Evolutionary conservation across 2,113 vertebrate genomes (phyloP).

Genomic region (Stegostoma tigrinum): DNA sequence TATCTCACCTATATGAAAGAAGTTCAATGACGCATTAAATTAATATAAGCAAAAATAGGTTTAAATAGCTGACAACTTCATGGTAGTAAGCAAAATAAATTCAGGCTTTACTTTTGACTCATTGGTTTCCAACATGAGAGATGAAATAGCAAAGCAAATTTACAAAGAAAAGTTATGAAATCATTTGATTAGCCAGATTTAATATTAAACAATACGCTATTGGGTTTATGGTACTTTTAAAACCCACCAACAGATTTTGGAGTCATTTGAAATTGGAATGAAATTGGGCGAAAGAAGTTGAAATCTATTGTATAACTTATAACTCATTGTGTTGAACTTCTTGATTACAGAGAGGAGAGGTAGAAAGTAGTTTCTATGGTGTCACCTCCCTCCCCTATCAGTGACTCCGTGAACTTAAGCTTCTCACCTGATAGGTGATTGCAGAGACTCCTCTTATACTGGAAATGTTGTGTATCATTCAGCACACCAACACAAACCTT

Average conservation of each 20-base stretch:
- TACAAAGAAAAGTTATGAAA: conserved; percentile 6
- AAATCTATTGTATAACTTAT: background rate
- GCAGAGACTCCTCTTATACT: background rate
- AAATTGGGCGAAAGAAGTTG: background rate
- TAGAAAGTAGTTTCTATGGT: background rate
- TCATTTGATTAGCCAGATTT: background rate
- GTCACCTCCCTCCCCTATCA: background rate
- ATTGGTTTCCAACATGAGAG: background rate
- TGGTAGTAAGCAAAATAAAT: background rate
- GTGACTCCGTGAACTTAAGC: background rate
- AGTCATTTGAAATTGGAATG: background rate
- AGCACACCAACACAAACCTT: background rate
- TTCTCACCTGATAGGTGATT: background rate
- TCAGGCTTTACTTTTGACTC: background rate
- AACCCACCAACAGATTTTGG: background rate
- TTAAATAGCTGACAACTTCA: background rate
- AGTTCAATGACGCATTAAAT: background rate
- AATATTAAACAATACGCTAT: background rate
- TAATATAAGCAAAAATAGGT: conserved; percentile 1
- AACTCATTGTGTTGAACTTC: background rate
- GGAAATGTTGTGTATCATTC: background rate
- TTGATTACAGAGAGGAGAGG: background rate
- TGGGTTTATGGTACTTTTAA: background rate
- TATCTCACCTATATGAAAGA: conserved; percentile 12
- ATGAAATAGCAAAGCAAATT: background rate